These are phyloP conservation scores for Coranthus polyacanthus DNA, from an alignment of 2,797 vertebrate species.

Conservation along the genomic window DNA sequence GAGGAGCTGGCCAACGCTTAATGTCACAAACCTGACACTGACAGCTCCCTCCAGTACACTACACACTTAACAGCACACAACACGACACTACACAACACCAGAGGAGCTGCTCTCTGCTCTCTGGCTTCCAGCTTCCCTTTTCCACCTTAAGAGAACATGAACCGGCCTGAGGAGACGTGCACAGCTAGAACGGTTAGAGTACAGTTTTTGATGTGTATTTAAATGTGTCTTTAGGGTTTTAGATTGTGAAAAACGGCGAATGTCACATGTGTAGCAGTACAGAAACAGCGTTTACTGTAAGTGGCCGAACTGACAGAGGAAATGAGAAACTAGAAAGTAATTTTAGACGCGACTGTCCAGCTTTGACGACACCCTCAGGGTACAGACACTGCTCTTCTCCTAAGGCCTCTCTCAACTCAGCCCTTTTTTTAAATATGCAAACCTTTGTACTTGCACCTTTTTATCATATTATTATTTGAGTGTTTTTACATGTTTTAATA, in stretches of 20 bases:
- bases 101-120: slow-evolving; percentile 26
- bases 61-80: slow-evolving; percentile 40
- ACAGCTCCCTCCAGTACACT: slow-evolving; percentile 41
- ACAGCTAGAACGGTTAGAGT: slow-evolving; percentile 65
- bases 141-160: slow-evolving; percentile 45
- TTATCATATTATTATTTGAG: slow-evolving; percentile 75
- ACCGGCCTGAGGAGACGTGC: slow-evolving; percentile 69
- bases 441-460: slow-evolving; percentile 82
- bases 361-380: slow-evolving; percentile 68
- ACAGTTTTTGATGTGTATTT: slow-evolving; percentile 41
- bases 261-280: slow-evolving; percentile 40
- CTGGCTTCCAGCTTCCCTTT: slow-evolving; percentile 51
- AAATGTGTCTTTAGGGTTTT: slow-evolving; percentile 32
- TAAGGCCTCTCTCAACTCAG: slow-evolving; percentile 66
- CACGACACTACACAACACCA: slow-evolving; percentile 19
- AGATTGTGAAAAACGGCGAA: slow-evolving; percentile 43
- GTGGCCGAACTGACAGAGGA: slow-evolving; percentile 18
- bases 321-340: slow-evolving; percentile 20
- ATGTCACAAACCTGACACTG: slow-evolving; percentile 62
- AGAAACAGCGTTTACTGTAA: slow-evolving; percentile 1
- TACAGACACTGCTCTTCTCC: slow-evolving; percentile 66
- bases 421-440: slow-evolving; percentile 80
- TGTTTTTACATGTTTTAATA: slow-evolving; percentile 72
- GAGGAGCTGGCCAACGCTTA: slow-evolving; percentile 93
- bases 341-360: slow-evolving; percentile 32